Conservation (phyloP, 2,797 vertebrate species). For the Lutjanus argentimaculatus region DNA sequence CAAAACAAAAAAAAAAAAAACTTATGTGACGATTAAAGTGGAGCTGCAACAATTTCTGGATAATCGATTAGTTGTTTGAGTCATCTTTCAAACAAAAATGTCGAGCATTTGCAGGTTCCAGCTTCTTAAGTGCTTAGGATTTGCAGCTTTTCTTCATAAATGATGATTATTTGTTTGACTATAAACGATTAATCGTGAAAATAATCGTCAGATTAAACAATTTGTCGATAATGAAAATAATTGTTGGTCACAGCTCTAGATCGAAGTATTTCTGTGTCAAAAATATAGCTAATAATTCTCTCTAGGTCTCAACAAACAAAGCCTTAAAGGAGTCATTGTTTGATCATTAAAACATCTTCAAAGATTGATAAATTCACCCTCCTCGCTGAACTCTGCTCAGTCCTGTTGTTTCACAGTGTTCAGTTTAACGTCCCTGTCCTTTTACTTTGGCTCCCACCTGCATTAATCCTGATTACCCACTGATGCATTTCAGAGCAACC, state of each 20-base stretch:
- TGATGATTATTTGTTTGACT: too few species aligned
- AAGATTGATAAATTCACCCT: background rate
- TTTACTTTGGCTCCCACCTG: conserved; percentile 23
- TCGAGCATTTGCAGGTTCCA: too few species aligned
- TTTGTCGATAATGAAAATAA: too few species aligned
- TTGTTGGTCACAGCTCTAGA: too few species aligned
- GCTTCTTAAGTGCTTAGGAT: too few species aligned
- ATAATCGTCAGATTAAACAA: too few species aligned
- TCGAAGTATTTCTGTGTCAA: background rate
- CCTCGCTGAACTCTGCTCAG: background rate
- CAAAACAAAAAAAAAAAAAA: background rate
- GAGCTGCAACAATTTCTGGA: too few species aligned
- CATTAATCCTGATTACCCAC: conserved; percentile 17
- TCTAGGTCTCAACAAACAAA: background rate
- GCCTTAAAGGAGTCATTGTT: background rate
- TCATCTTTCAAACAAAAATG: too few species aligned
- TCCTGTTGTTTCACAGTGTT: background rate
- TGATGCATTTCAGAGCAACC: conserved; percentile 22
- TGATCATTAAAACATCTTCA: background rate
- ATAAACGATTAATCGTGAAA: too few species aligned
- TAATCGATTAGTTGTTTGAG: too few species aligned
- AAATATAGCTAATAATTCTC: background rate
- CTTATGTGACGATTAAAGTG: background rate
- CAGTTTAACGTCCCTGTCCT: conserved; percentile 2
- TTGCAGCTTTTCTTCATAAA: too few species aligned